Conservation (phyloP, 2,888 invertebrate genomes). For the Gymnosoma rotundatum region DNA sequence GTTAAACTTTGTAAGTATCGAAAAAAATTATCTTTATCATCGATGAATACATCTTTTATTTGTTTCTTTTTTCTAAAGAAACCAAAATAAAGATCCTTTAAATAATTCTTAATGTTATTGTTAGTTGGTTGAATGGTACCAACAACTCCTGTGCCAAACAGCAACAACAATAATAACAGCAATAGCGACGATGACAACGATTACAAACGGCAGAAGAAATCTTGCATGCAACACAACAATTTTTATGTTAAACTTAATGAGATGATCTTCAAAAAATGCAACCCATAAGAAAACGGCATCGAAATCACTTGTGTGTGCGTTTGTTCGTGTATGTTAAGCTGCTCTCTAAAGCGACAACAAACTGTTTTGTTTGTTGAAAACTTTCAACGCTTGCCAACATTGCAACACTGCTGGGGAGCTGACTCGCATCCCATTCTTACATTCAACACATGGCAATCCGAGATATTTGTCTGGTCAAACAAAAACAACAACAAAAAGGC, state of each 20-base stretch:
- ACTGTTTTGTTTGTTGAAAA: slow-evolving; percentile 59
- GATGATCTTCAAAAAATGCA: slow-evolving; percentile 69
- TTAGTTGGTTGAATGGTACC: background rate
- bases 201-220: slow-evolving; percentile 28
- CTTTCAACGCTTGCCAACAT: slow-evolving; percentile 66
- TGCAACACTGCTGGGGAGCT: slow-evolving; percentile 36
- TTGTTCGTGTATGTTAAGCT: background rate
- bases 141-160: slow-evolving; percentile 33
- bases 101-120: slow-evolving; percentile 48
- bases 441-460: slow-evolving; percentile 48
- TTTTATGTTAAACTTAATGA: slow-evolving; percentile 71
- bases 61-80: slow-evolving; percentile 15
- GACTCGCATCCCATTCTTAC: slow-evolving; percentile 7
- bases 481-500: slow-evolving; percentile 20
- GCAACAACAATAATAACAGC: slow-evolving; percentile 10
- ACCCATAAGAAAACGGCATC: slow-evolving; percentile 59
- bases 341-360: slow-evolving; percentile 65
- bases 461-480: slow-evolving; percentile 67
- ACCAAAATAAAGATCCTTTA: slow-evolving; percentile 67
- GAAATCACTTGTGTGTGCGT: slow-evolving; percentile 42
- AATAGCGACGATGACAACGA: slow-evolving; percentile 20
- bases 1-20: slow-evolving; percentile 49
- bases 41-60: slow-evolving; percentile 60
- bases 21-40: slow-evolving; percentile 66
- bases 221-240: slow-evolving; percentile 71